A percentile compares a stretch with the other conserved stretches of the same genome.
These are phyloP conservation scores for Tortrix viridana DNA, from an alignment of 2,888 invertebrate species.

Conservation along the genomic window DNA sequence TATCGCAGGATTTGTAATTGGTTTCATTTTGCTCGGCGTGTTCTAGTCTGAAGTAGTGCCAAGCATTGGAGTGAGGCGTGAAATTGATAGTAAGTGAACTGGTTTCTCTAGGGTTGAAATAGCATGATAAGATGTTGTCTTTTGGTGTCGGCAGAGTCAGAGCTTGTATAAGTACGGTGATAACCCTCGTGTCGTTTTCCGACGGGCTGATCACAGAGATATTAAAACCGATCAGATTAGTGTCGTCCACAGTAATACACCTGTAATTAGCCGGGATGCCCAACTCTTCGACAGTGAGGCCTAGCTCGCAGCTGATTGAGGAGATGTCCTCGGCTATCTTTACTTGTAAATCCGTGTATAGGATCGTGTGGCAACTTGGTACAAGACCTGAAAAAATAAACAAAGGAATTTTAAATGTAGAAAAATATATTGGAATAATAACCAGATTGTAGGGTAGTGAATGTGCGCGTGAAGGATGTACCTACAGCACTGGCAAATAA, in stretches of 20 bases:
- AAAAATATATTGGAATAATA: no score
- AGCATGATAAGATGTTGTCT: conserved; percentile 74
- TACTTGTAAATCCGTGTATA: conserved; percentile 86
- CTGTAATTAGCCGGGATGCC: conserved; percentile 70
- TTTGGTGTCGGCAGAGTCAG: conserved; percentile 80
- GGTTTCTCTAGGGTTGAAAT: conserved; percentile 73
- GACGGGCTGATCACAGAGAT: conserved; percentile 70
- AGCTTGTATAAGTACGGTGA: conserved; percentile 77
- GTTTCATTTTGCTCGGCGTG: conserved; percentile 55
- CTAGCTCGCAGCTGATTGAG: conserved; percentile 64
- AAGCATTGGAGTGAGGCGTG: conserved; percentile 81
- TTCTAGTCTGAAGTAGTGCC: conserved; percentile 83
- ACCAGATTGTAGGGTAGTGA: no score
- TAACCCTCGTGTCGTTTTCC: conserved; percentile 49
- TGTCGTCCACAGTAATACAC: conserved; percentile 74
- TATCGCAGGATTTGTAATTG: conserved; percentile 66
- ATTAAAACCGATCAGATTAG: conserved; percentile 64
- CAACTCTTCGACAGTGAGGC: conserved; percentile 55
- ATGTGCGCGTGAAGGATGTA: no score
- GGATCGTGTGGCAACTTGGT: conserved; percentile 86
- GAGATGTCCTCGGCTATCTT: conserved; percentile 71
- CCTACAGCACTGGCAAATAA: no score
- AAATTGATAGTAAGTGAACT: conserved; percentile 72
- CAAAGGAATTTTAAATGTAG: conserved; percentile 2
- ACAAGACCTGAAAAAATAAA: conserved; percentile 85